These are phyloP conservation scores for Mimachlamys varia DNA, from an alignment of 2,888 invertebrate species.

Conservation along the genomic window DNA sequence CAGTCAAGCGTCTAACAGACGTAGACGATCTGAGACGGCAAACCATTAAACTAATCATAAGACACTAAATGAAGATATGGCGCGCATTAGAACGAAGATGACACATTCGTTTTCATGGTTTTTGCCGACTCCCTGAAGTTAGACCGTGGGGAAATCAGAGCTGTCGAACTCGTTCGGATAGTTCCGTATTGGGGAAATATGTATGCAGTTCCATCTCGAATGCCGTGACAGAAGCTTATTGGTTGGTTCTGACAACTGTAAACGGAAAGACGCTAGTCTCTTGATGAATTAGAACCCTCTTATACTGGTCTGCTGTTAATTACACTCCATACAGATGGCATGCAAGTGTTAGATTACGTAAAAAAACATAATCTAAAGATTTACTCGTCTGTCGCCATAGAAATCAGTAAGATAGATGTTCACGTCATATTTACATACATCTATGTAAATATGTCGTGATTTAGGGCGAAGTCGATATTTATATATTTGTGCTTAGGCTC, in stretches of 20 bases:
- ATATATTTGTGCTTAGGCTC: neutral
- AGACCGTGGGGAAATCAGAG: constrained; percentile 1
- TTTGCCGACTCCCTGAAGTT: neutral
- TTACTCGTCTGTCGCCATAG: neutral
- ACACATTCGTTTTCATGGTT: constrained; percentile 18
- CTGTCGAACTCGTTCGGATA: neutral
- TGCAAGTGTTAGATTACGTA: neutral
- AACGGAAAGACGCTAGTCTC: constrained; percentile 1
- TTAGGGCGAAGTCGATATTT: neutral
- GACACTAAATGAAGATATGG: constrained; percentile 10
- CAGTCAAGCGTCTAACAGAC: neutral
- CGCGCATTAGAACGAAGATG: neutral
- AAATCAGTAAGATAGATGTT: neutral
- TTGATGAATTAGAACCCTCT: constrained; percentile 3
- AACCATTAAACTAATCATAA: neutral
- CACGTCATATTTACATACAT: neutral
- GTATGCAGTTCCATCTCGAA: neutral
- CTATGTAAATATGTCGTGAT: constrained; percentile 11
- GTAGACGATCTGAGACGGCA: neutral
- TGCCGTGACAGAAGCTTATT: neutral
- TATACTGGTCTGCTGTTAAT: neutral
- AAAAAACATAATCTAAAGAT: neutral
- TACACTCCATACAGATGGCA: neutral
- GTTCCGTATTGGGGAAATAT: neutral
- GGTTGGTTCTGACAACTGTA: neutral